Evolutionary conservation across 2,888 invertebrate genomes (phyloP).

Genomic region (Pheosia tremula): DNA sequence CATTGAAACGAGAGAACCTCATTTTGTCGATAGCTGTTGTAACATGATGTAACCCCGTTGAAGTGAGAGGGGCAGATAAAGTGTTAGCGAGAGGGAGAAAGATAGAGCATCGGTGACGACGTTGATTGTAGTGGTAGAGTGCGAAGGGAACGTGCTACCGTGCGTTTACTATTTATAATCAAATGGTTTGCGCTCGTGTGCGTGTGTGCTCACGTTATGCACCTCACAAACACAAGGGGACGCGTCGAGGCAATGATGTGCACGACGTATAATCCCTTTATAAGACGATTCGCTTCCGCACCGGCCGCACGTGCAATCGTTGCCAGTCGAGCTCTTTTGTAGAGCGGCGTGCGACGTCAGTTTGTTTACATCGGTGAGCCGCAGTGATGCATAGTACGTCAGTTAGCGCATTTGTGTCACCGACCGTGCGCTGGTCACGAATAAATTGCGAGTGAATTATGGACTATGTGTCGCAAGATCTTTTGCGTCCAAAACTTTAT

Average conservation of each 20-base stretch:
- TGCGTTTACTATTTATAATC: constrained; percentile 84
- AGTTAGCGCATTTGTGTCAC: constrained; percentile 78
- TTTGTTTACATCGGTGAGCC: constrained; percentile 77
- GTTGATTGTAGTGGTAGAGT: constrained; percentile 78
- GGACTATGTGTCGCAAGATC: constrained; percentile 66
- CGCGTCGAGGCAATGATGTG: constrained; percentile 79
- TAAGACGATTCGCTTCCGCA: constrained; percentile 80
- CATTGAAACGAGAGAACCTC: constrained; percentile 61
- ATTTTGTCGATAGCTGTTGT: constrained; percentile 55
- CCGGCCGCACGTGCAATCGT: constrained; percentile 78
- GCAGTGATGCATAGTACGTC: constrained; percentile 76
- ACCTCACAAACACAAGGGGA: constrained; percentile 66
- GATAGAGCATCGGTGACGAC: constrained; percentile 62
- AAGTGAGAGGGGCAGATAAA: constrained; percentile 55
- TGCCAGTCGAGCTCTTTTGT: constrained; percentile 74
- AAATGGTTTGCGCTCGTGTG: constrained; percentile 72
- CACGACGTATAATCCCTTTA: constrained; percentile 81
- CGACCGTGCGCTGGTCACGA: constrained; percentile 72
- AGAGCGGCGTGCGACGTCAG: constrained; percentile 72
- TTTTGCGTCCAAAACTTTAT: constrained; percentile 69
- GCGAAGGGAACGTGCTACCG: constrained; percentile 83
- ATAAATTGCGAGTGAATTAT: constrained; percentile 73
- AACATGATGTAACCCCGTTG: constrained; percentile 76
- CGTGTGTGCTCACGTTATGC: constrained; percentile 77
- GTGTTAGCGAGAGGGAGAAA: constrained; percentile 46